These are phyloP conservation scores for Xestia c-nigrum DNA, from an alignment of 2,888 invertebrate genomes.

Conservation along the genomic window DNA sequence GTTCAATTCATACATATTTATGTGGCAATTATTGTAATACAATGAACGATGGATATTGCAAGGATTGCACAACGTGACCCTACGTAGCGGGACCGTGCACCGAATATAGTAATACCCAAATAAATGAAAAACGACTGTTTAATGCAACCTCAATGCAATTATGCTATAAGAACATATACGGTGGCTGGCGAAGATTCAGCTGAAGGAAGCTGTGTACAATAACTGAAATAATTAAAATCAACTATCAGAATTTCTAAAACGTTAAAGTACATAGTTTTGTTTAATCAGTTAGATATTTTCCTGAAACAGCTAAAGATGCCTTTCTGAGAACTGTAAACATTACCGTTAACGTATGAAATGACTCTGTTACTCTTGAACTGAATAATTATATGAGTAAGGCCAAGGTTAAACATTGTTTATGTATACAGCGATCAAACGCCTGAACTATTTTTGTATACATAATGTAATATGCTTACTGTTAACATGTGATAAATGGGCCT, in stretches of 20 bases:
- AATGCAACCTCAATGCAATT: slow-evolving; percentile 55
- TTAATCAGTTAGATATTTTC: slow-evolving; percentile 16
- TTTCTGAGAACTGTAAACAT: slow-evolving; percentile 34
- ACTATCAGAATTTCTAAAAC: neutral
- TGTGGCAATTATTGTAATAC: slow-evolving; percentile 86
- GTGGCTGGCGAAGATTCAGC: neutral
- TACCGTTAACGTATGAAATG: slow-evolving; percentile 52
- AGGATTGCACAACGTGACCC: slow-evolving; percentile 77
- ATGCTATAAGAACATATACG: slow-evolving; percentile 30
- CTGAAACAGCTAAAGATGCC: slow-evolving; percentile 26
- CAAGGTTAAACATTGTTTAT: slow-evolving; percentile 72
- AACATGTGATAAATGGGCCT: slow-evolving; percentile 43
- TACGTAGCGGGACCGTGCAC: slow-evolving; percentile 68
- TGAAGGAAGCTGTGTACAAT: neutral
- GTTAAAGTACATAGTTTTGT: neutral
- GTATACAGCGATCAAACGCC: slow-evolving; percentile 69
- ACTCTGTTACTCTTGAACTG: slow-evolving; percentile 59
- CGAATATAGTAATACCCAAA: slow-evolving; percentile 68
- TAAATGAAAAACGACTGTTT: slow-evolving; percentile 57
- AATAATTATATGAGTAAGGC: slow-evolving; percentile 68
- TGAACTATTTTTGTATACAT: slow-evolving; percentile 65
- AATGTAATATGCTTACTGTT: slow-evolving; percentile 51
- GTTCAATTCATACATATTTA: slow-evolving; percentile 87
- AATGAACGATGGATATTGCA: slow-evolving; percentile 86
- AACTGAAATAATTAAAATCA: neutral